phyloP scores from a whole-genome alignment of 2,797 vertebrate species.

The Lindbergichthys nudifrons region DNA sequence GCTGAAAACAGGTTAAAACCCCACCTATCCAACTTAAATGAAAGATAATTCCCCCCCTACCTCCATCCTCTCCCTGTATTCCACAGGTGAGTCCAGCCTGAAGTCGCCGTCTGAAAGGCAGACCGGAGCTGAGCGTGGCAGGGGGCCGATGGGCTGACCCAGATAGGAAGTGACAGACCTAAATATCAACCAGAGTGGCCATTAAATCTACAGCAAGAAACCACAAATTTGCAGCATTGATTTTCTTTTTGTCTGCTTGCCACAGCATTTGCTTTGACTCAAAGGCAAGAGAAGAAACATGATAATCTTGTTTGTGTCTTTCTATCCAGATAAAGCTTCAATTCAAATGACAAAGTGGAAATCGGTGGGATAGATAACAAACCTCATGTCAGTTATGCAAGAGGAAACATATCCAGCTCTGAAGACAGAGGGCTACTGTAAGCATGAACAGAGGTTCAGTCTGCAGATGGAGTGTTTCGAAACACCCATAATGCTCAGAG shows the following conservation, averaged over 20 bases:
- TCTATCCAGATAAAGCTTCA: constrained; percentile 7
- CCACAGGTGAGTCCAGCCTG: constrained; percentile 49
- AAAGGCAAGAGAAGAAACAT: background rate
- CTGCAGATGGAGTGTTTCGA: constrained; percentile 42
- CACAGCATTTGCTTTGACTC: background rate
- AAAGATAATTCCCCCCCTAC: background rate
- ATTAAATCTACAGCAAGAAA: background rate
- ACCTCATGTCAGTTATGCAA: constrained; percentile 44
- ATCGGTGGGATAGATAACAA: constrained; percentile 14
- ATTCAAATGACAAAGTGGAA: constrained; percentile 31
- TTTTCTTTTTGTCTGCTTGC: background rate
- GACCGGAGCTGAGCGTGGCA: constrained; percentile 22
- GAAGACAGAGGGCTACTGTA: constrained; percentile 68
- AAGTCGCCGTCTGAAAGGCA: constrained; percentile 54
- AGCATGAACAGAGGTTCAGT: constrained; percentile 54
- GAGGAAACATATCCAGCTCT: constrained; percentile 17
- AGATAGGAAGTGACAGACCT: constrained; percentile 58
- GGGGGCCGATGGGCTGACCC: constrained; percentile 65
- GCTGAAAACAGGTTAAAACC: constrained; percentile 15
- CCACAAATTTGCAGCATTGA: background rate
- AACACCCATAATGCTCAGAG: constrained; percentile 35
- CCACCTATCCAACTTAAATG: constrained; percentile 25
- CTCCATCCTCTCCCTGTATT: constrained; percentile 27
- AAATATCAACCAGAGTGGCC: constrained; percentile 56
- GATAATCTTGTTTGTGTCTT: background rate